These are phyloP conservation scores for Leptoclinus maculatus DNA, from an alignment of 2,797 vertebrate species.

Conservation along the genomic window DNA sequence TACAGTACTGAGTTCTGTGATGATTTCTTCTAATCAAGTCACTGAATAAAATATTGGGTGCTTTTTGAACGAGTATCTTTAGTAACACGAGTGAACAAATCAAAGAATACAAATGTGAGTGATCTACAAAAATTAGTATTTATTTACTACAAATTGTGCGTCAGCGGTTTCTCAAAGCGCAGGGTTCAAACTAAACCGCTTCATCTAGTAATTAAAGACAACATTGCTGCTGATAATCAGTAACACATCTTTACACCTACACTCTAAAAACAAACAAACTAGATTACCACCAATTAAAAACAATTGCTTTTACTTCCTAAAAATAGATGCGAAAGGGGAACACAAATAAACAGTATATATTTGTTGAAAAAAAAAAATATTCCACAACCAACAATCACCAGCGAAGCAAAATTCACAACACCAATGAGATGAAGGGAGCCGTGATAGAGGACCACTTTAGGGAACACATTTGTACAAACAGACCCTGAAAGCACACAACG, in stretches of 20 bases:
- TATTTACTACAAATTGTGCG: constrained; percentile 78
- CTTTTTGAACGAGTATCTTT: background rate
- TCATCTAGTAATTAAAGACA: constrained; percentile 43
- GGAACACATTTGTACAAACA: constrained; percentile 34
- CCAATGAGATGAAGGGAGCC: constrained; percentile 39
- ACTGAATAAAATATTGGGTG: constrained; percentile 35
- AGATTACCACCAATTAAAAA: constrained; percentile 50
- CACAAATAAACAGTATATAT: constrained; percentile 40
- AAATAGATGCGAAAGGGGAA: constrained; percentile 29
- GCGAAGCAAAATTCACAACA: constrained; percentile 43
- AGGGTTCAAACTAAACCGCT: constrained; percentile 50
- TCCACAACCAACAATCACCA: constrained; percentile 45
- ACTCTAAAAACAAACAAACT: constrained; percentile 47
- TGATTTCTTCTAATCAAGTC: constrained; percentile 28
- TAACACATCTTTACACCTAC: constrained; percentile 44
- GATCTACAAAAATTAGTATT: constrained; percentile 75
- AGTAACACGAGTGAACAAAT: constrained; percentile 9
- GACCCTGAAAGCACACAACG: constrained; percentile 45
- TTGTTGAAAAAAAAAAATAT: constrained; percentile 2
- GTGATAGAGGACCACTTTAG: constrained; percentile 16
- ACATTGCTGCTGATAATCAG: constrained; percentile 39
- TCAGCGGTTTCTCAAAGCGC: constrained; percentile 58
- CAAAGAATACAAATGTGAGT: constrained; percentile 12
- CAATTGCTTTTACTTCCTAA: constrained; percentile 40
- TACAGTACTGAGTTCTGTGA: constrained; percentile 24